Conservation (phyloP, 2,888 invertebrate species). For the Leistus spinibarbis region DNA sequence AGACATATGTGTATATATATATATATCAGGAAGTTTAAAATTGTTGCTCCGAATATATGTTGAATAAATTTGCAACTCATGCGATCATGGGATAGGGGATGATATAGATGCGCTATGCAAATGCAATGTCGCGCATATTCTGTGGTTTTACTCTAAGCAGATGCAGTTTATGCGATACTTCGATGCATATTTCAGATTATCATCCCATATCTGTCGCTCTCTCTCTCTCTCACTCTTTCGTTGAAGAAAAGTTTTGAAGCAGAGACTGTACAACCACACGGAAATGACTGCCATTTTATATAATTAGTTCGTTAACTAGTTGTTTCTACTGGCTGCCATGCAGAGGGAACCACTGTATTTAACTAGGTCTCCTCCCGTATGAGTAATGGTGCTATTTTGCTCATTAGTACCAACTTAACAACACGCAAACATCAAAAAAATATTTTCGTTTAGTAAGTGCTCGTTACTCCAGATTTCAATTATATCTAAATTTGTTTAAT, state of each 20-base stretch:
- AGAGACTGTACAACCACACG: neutral
- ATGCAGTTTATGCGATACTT: neutral
- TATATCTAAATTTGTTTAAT: neutral
- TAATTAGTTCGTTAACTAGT: constrained; percentile 26
- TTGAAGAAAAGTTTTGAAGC: neutral
- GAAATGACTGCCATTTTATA: constrained; percentile 27
- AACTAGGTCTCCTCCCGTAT: neutral
- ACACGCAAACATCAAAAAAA: neutral
- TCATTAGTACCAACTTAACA: neutral
- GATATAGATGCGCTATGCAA: neutral
- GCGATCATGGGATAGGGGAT: no score
- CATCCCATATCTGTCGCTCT: neutral
- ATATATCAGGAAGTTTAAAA: no score
- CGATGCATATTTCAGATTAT: neutral
- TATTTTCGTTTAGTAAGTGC: neutral
- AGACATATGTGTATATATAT: no score
- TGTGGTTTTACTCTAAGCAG: neutral
- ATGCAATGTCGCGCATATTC: neutral
- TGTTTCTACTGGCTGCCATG: neutral
- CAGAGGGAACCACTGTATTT: neutral
- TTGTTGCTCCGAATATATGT: neutral
- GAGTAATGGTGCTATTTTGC: neutral
- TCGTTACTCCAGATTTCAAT: neutral
- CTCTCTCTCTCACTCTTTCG: no score
- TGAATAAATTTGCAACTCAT: neutral